Base-by-base conservation (phyloP, 2,113 vertebrate species). In the Syngnathus floridae region DNA sequence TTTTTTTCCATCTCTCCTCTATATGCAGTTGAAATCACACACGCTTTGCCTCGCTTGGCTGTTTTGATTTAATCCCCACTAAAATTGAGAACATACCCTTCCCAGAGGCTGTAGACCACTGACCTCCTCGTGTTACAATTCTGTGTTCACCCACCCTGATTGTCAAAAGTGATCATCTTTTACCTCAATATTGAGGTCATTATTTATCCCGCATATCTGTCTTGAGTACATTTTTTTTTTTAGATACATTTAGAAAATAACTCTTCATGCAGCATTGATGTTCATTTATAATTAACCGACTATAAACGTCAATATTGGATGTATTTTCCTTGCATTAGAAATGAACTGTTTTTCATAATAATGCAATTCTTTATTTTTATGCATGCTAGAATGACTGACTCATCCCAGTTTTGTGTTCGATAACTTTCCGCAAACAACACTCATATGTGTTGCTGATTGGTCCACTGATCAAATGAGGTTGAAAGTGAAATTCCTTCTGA, bases 1-100 rank as follows among this genome's bases (percentile, higher is more conserved):
- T 21, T 31, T 46, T 56, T 46, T 35, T 38, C 36, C 43, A 12
- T 69, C n/a, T 59, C 17, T 68, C 54, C 52, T 65, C 65, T 62
- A 37, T 62, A 45, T 62, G 38, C 67, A 56, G 52, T 66, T 17
- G 26, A 67, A 84, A 69, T 76, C 69, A 74, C 65, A 69, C 37
- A 22, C 38, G 69, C 76, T 76, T 78, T 78, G 65, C 61, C 72
- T 76, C 74, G 55, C 55, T 52, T 70, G 62, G 69, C 72, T 70
- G 67, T 78, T 83, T 82, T 77, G 65, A 82, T 82, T 67, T 81
- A 82, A 83, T 82, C 77, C 64, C 43, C 71, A 64, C 63, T 58
- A 77, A 83, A 81, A 81, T 59, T 7, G 26, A 76, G 75, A 56
- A 54, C 75, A 57, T 76, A 76, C 82, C 82, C 82, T 84, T 86